phyloP scores from a whole-genome alignment of 2,888 invertebrate genomes.

The Catocala nupta region DNA sequence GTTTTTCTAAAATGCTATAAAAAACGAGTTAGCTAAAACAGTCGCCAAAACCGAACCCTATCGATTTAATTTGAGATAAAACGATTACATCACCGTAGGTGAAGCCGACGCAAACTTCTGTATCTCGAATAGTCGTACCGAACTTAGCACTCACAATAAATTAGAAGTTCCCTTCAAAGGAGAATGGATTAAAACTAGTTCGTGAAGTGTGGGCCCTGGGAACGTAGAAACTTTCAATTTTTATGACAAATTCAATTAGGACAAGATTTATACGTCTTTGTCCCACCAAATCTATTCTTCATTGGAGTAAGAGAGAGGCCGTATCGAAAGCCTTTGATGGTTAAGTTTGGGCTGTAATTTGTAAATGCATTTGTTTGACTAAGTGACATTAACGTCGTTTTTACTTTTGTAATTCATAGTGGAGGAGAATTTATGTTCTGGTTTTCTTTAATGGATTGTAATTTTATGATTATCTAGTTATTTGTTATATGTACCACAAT shows the following conservation, averaged over 20 bases:
- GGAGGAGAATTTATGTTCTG: slow-evolving; percentile 5
- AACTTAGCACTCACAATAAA: slow-evolving; percentile 87
- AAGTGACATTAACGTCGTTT: slow-evolving; percentile 56
- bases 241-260: slow-evolving; percentile 86
- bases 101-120: slow-evolving; percentile 73
- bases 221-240: slow-evolving; percentile 83
- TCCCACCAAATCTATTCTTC: slow-evolving; percentile 65
- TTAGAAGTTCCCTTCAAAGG: slow-evolving; percentile 83
- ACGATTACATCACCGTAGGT: slow-evolving; percentile 74
- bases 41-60: slow-evolving; percentile 19
- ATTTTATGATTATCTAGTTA: slow-evolving; percentile 8
- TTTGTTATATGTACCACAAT: too few relatives aligned
- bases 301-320: slow-evolving; percentile 61
- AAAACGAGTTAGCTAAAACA: slow-evolving; percentile 6
- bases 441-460: slow-evolving; percentile 11
- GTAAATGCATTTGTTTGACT: slow-evolving; percentile 64
- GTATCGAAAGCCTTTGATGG: slow-evolving; percentile 62
- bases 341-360: slow-evolving; percentile 69
- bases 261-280: slow-evolving; percentile 77
- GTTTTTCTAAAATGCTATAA: slow-evolving; percentile 2
- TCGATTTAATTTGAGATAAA: slow-evolving; percentile 56
- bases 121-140: slow-evolving; percentile 71
- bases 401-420: slow-evolving; percentile 49
- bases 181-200: slow-evolving; percentile 86
- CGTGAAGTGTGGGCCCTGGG: slow-evolving; percentile 75